phyloP scores from a whole-genome alignment of 2,113 vertebrate genomes.

The Cardinalis cardinalis region DNA sequence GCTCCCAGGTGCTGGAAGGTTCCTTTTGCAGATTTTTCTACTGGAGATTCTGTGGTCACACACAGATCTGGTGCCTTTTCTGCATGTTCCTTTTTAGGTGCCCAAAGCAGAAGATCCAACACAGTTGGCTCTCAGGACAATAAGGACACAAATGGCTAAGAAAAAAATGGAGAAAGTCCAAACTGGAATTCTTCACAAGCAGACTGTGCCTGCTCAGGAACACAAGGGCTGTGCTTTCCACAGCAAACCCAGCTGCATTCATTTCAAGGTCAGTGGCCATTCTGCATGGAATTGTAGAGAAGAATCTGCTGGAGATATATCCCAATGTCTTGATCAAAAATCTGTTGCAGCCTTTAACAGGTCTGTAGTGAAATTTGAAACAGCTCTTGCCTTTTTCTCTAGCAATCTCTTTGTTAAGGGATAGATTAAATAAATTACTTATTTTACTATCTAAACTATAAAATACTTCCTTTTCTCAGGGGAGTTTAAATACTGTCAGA shows the following conservation, averaged over 20 bases:
- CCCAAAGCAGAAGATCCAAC: slow-evolving; percentile 44
- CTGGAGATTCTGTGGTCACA: background rate
- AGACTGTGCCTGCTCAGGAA: slow-evolving; percentile 53
- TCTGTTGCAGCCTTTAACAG: background rate
- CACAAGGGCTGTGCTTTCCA: slow-evolving; percentile 77
- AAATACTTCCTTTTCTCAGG: background rate
- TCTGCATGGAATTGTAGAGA: background rate
- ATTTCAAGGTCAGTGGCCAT: slow-evolving; percentile 82
- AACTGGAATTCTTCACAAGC: slow-evolving; percentile 48
- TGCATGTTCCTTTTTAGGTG: slow-evolving; percentile 17
- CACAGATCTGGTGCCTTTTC: background rate
- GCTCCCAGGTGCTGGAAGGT: background rate
- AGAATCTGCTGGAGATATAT: background rate
- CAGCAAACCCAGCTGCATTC: slow-evolving; percentile 83
- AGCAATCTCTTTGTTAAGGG: background rate
- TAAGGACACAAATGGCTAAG: slow-evolving; percentile 51
- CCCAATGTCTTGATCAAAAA: background rate
- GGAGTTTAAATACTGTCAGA: background rate
- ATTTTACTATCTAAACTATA: background rate
- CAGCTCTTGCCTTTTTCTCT: background rate
- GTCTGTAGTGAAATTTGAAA: background rate
- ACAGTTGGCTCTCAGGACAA: background rate
- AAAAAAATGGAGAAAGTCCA: background rate
- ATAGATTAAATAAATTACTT: background rate
- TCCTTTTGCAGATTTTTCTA: background rate